These are phyloP conservation scores for Medauroidea extradentata DNA, from an alignment of 1,140 invertebrate species.

Conservation along the genomic window DNA sequence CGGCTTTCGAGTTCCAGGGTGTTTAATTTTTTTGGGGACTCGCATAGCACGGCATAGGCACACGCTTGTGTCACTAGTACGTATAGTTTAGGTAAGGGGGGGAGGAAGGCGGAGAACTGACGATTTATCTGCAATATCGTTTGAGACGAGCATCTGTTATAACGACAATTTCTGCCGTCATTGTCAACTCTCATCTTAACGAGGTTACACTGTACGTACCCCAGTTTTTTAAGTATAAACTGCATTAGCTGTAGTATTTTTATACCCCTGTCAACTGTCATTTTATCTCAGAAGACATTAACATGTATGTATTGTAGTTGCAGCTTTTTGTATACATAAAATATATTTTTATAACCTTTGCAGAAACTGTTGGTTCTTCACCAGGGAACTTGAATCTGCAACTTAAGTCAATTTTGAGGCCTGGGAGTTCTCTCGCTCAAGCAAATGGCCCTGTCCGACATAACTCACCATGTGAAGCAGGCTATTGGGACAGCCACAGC, in stretches of 20 bases:
- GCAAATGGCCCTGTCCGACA: constrained; percentile 16
- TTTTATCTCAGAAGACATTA: no score
- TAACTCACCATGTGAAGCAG: constrained; percentile 12
- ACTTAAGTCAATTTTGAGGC: neutral
- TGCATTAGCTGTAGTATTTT: neutral
- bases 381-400: constrained; percentile 1
- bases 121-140: neutral
- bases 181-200: no score
- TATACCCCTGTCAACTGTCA: neutral
- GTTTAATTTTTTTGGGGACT: no score
- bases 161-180: no score
- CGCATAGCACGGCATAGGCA: no score
- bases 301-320: neutral
- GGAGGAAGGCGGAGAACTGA: neutral
- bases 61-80: no score
- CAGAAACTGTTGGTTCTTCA: constrained; percentile 3
- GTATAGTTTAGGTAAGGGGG: no score
- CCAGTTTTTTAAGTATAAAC: neutral
- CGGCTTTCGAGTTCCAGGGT: no score
- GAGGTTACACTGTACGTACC: no score
- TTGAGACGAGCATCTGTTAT: no score
- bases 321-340: neutral
- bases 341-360: neutral
- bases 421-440: constrained; percentile 15
- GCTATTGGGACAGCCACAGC: constrained; percentile 11